These are phyloP conservation scores for Chrysotoxum bicinctum DNA, from an alignment of 2,888 invertebrate genomes.

Conservation along the genomic window DNA sequence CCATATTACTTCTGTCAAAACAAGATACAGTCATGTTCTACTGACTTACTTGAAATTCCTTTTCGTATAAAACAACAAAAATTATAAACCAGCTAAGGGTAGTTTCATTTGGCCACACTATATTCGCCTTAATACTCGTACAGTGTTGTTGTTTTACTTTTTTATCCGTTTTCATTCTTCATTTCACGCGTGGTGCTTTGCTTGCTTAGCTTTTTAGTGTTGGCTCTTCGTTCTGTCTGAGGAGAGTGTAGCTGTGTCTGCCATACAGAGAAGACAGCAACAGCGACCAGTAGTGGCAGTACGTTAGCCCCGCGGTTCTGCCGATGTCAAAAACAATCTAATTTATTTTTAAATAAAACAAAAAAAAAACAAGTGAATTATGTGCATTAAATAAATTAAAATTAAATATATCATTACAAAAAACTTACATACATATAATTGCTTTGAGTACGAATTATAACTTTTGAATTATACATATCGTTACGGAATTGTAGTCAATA, in stretches of 20 bases:
- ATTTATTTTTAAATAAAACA: slow-evolving; percentile 61
- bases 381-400: slow-evolving; percentile 40
- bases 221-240: slow-evolving; percentile 36
- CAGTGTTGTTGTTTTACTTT: slow-evolving; percentile 24
- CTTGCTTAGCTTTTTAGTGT: slow-evolving; percentile 33
- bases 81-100: slow-evolving; percentile 47
- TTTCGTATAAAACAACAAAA: slow-evolving; percentile 16
- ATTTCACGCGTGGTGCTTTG: slow-evolving; percentile 58
- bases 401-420: slow-evolving; percentile 26
- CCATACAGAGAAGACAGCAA: slow-evolving; percentile 16
- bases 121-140: slow-evolving; percentile 19
- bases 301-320: slow-evolving; percentile 29
- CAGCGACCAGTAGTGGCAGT: neutral
- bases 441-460: neutral
- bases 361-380: slow-evolving; percentile 48
- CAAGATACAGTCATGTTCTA: slow-evolving; percentile 27
- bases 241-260: slow-evolving; percentile 13
- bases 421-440: neutral
- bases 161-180: slow-evolving; percentile 38
- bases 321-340: slow-evolving; percentile 57
- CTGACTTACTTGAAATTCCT: slow-evolving; percentile 63
- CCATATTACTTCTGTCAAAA: slow-evolving; percentile 40
- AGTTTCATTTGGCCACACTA: slow-evolving; percentile 50
- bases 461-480: slow-evolving; percentile 33
- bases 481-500: slow-evolving; percentile 42